Conservation (phyloP, 2,113 vertebrate genomes). For the Eidolon helvum region DNA sequence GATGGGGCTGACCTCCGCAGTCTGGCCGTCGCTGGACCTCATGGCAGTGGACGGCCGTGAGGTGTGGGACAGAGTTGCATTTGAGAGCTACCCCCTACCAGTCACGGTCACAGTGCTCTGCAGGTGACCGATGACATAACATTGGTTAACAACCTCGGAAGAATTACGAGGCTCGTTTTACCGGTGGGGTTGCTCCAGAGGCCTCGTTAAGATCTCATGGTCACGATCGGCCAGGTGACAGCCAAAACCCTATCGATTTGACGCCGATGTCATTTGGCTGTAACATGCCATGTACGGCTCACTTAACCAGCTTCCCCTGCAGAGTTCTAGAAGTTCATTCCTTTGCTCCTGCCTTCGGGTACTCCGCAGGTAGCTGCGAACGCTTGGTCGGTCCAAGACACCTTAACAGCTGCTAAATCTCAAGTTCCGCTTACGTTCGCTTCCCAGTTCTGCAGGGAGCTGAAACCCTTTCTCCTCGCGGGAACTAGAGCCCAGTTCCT, state of each 20-base stretch:
- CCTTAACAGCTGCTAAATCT: background rate
- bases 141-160: background rate
- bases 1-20: background rate
- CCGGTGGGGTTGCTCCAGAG: background rate
- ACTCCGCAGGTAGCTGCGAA: background rate
- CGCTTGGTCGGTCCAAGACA: background rate
- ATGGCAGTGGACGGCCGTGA: background rate
- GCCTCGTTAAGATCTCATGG: background rate
- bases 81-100: background rate
- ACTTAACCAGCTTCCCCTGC: background rate
- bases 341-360: background rate
- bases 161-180: background rate
- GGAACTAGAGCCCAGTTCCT: background rate
- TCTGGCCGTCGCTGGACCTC: background rate
- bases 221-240: background rate
- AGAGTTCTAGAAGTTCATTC: background rate
- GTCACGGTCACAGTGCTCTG: background rate
- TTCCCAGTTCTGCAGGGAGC: background rate
- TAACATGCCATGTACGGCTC: background rate
- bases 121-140: background rate
- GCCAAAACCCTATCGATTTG: background rate
- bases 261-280: background rate
- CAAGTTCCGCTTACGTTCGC: background rate
- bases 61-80: background rate
- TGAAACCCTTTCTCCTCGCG: background rate